Base-by-base conservation (phyloP, 2,888 invertebrate species). In the Drosophila demipolita region DNA sequence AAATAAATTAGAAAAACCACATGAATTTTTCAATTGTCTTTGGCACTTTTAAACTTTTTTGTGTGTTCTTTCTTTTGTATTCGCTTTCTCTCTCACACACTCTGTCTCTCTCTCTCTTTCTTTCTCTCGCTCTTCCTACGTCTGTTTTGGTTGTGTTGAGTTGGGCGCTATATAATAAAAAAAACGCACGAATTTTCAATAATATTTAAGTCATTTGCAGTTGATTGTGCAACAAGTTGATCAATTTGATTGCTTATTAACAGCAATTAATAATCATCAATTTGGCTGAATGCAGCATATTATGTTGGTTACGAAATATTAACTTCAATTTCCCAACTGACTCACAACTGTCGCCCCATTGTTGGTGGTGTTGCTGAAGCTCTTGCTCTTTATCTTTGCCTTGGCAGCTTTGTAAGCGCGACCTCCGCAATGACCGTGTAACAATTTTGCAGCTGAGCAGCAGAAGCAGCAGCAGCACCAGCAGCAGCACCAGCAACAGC, bases 351-450 rank as follows among this genome's bases (percentile, higher is more conserved):
- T 71, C 71, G 67, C 67, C 52, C 55, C n/a, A 38, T 57, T 68
- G 40, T 29, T 54, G 55, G 6, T 55, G 55, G 26, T 55, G 26
- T 29, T 29, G 55, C 54, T 54, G 58, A 12, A 54, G 63, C 38
- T 62, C 45, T 40, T 66, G 52, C 45, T 53, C 68, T 67, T 69
- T 81, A 80, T 66, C 71, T 66, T 82, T 72, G 73, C 64, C 83
- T 83, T 81, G 87, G 72, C 73, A 75, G 77, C 84, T 69, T 82
- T 82, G 70, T 73, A 83, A 66, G 87, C 62, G 76, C 89, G 89
- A 83, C 90, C 88, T 89, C 90, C 90, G 78, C 86, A 89, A 86
- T 86, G 86, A 76, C 86, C 86, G 86, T 86, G 90, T 90, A 88
- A 89, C 90, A 86, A 86, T 86, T 86, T 86, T 75, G 86, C 88